These are phyloP conservation scores for Scomber japonicus DNA, from an alignment of 2,113 vertebrate species.

Conservation along the genomic window DNA sequence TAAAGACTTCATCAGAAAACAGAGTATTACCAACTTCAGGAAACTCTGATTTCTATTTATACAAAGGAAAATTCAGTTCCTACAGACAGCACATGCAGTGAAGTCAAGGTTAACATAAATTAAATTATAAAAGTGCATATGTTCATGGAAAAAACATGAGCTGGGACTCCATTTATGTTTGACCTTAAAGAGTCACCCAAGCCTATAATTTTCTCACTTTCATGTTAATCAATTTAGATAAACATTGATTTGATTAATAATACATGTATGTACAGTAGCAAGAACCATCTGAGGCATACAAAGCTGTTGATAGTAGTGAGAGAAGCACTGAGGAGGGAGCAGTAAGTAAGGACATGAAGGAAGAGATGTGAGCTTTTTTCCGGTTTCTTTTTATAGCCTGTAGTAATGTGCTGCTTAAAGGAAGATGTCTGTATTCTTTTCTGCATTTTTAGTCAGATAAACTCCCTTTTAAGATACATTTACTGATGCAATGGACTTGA, in stretches of 20 bases:
- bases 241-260: not conserved
- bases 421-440: constrained; percentile 25
- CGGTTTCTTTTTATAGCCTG: constrained; percentile 52
- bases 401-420: constrained; percentile 32
- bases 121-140: not conserved
- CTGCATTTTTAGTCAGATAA: constrained; percentile 31
- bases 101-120: constrained; percentile 20
- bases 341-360: constrained; percentile 10
- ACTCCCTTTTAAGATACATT: constrained; percentile 20
- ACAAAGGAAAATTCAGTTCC: not conserved
- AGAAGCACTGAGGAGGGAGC: not conserved
- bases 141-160: not conserved
- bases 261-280: not conserved
- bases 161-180: constrained; percentile 3
- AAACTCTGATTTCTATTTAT: constrained; percentile 11
- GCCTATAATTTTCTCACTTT: not conserved
- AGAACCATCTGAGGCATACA: too few relatives aligned
- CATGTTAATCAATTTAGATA: not conserved
- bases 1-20: constrained; percentile 31
- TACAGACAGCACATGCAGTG: not conserved
- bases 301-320: constrained; percentile 25
- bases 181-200: not conserved
- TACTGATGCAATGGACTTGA: constrained; percentile 20
- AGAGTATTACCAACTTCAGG: not conserved
- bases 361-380: constrained; percentile 29